Conservation (phyloP, 2,888 invertebrate species). For the Oscheius sp. region DNA sequence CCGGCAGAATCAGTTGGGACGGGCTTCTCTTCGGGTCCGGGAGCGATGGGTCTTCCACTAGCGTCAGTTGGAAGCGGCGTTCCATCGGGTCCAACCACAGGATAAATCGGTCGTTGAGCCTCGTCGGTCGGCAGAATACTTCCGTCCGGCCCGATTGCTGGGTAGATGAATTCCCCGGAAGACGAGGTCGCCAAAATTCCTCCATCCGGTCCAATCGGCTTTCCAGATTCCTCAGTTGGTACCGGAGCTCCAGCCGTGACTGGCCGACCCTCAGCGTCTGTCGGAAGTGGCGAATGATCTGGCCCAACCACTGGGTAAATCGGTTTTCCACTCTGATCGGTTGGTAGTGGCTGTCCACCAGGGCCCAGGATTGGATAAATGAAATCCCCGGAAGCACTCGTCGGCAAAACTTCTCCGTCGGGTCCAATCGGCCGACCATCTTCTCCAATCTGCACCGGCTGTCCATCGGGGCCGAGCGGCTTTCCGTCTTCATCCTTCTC, state of each 20-base stretch:
- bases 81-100: constrained; percentile 45
- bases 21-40: constrained; percentile 29
- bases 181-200: constrained; percentile 49
- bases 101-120: constrained; percentile 23
- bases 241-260: constrained; percentile 45
- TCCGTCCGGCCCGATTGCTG: constrained; percentile 47
- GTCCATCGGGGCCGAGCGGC: constrained; percentile 37
- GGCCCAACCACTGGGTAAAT: constrained; percentile 40
- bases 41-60: constrained; percentile 42
- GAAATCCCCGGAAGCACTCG: constrained; percentile 9
- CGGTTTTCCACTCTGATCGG: constrained; percentile 15
- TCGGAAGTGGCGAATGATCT: constrained; percentile 40
- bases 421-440: constrained; percentile 27
- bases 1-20: constrained; percentile 35
- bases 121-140: constrained; percentile 46
- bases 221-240: constrained; percentile 39
- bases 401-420: constrained; percentile 39
- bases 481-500: constrained; percentile 43
- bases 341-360: constrained; percentile 51
- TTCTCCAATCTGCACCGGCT: constrained; percentile 25
- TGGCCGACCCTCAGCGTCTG: constrained; percentile 32
- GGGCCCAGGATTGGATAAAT: constrained; percentile 42
- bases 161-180: constrained; percentile 57
- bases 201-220: constrained; percentile 51
- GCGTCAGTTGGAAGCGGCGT: constrained; percentile 37